Percentiles rank a stretch among this genome's conserved stretches.
These are phyloP conservation scores for Ancistrus triradiatus DNA, from an alignment of 2,113 vertebrate species.

Conservation along the genomic window DNA sequence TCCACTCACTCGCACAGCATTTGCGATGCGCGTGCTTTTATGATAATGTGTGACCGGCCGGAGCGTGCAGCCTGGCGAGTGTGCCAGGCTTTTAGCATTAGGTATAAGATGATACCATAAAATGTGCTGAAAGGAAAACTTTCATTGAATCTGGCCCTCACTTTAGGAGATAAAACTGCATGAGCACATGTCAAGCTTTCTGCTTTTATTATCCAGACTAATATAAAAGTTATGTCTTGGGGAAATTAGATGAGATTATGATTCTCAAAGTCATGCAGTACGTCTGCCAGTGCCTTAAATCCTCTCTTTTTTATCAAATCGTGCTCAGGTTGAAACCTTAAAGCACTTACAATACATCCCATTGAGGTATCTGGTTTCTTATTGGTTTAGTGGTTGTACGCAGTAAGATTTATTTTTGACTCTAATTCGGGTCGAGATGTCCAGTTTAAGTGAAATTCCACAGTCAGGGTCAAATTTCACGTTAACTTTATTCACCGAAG, in stretches of 20 bases:
- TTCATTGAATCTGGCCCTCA: conserved; percentile 28
- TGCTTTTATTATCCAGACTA: conserved; percentile 34
- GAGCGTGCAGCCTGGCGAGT: conserved; percentile 9
- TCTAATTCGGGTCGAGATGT: conserved; percentile 16
- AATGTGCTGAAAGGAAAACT: conserved; percentile 44
- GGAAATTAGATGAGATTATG: conserved; percentile 33
- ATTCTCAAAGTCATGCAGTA: conserved; percentile 11
- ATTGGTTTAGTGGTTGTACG: conserved; percentile 24
- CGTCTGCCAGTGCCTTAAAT: conserved; percentile 35
- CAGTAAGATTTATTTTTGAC: conserved; percentile 21
- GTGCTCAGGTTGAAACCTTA: conserved; percentile 27
- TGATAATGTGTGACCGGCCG: conserved; percentile 34
- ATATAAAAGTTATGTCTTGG: conserved; percentile 31
- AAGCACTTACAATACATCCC: conserved; percentile 28
- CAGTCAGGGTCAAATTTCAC: conserved; percentile 5
- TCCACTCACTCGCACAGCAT: conserved; percentile 19
- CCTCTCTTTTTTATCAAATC: conserved; percentile 19
- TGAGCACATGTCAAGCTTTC: conserved; percentile 31
- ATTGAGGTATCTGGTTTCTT: conserved; percentile 22
- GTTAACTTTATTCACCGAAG: neutral
- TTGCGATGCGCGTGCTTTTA: conserved; percentile 37
- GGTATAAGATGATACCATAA: conserved; percentile 40
- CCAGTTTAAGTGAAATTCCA: conserved; percentile 11
- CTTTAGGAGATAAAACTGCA: conserved; percentile 40
- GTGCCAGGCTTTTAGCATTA: conserved; percentile 46